Evolutionary conservation across 1,140 invertebrate species (phyloP).

Genomic region (Cyclina sinensis): DNA sequence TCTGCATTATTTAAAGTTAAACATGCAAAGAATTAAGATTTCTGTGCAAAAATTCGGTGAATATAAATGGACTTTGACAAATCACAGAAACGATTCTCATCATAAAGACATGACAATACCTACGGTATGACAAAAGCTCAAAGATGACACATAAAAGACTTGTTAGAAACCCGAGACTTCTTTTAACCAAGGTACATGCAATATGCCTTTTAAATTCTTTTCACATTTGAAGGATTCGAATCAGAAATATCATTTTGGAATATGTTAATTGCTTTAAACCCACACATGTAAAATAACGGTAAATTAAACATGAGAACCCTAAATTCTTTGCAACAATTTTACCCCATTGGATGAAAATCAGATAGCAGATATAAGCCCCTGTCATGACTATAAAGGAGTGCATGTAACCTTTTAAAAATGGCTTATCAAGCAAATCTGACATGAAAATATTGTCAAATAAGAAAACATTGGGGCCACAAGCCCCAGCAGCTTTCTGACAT

Average conservation of each 20-base stretch:
- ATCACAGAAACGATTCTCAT: not conserved
- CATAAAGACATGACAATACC: constrained; percentile 21
- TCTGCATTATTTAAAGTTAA: constrained; percentile 42
- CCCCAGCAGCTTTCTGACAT: not conserved
- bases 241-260: constrained; percentile 23
- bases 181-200: constrained; percentile 8
- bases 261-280: constrained; percentile 21
- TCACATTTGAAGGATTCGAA: constrained; percentile 37
- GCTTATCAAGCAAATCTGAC: constrained; percentile 27
- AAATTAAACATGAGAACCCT: constrained; percentile 36
- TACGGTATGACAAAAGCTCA: not conserved
- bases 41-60: constrained; percentile 3
- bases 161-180: not conserved
- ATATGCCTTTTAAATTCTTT: constrained; percentile 15
- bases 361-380: constrained; percentile 18
- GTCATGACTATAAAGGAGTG: constrained; percentile 1
- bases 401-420: constrained; percentile 25
- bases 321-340: not conserved
- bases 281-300: constrained; percentile 47
- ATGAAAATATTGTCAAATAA: constrained; percentile 40
- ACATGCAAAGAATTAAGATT: constrained; percentile 37
- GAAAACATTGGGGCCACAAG: not conserved
- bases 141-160: constrained; percentile 34
- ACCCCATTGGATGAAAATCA: constrained; percentile 13
- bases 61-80: constrained; percentile 46